Evolutionary conservation across 2,797 vertebrate species (phyloP), one percentile per base, ranked within the genome.

Genomic region (Leptoclinus maculatus): DNA sequence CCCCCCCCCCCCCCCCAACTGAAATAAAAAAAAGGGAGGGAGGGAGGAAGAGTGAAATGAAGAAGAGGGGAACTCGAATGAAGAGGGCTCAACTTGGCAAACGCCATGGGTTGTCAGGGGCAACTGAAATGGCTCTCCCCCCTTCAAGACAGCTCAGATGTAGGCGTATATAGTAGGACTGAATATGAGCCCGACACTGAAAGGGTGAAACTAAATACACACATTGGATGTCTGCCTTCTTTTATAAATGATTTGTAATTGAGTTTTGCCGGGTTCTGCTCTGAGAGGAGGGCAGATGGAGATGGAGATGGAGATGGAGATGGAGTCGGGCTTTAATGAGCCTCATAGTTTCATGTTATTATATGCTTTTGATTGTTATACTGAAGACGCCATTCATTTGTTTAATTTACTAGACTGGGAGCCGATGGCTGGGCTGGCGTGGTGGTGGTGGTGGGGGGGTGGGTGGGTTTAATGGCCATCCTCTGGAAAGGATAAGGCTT

Each of bases 401-500:
- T 91, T 92, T 93, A 91, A 94, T 93, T 90, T 87, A 89, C 88
- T 88, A 77, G 86, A 84, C 83, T 87, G 80, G 74, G 86, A 87
- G 86, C 85, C 89, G 91, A 93, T 91, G 89, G 70, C 86, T 82
- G 66, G 53, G 77, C 77, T 79, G 71, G 84, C 85, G 4, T 43
- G 41, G 41, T 13, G 41, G 41, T 12, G 8, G 43, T 17, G 13
- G 66, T 89, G 78, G 87, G 77, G 62, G 81, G 34, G 32, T 2
- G 80, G 83, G 78, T 80, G 80, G 60, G 78, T 90, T 92, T 93
- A 93, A 94, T 93, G 90, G 93, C 90, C 73, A 83, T 94, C 87
- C 88, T 93, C 93, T 92, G 91, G 87, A 93, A 91, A 86, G 90
- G 92, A 95, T 94, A 89, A 94, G 91, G 91, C 92, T 93, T 93